Evolutionary conservation across 2,113 vertebrate genomes (phyloP).

Genomic region (Carollia perspicillata): DNA sequence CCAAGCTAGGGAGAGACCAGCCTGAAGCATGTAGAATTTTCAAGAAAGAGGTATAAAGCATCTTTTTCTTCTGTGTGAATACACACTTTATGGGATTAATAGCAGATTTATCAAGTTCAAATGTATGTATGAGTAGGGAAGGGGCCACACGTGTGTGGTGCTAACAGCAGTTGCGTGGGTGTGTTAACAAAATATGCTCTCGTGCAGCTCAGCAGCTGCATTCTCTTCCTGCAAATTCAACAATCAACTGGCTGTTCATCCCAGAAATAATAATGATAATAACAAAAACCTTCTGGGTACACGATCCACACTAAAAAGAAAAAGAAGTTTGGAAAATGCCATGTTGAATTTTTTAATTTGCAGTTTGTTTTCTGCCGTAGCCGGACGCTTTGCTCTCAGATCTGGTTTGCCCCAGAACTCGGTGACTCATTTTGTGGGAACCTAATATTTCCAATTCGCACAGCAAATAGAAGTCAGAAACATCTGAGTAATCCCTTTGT

Average conservation of each 20-base stretch:
- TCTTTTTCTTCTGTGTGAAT: neutral
- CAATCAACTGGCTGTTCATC: neutral
- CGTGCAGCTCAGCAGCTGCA: neutral
- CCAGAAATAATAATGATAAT: neutral
- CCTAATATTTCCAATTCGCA: neutral
- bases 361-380: neutral
- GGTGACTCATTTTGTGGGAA: neutral
- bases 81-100: neutral
- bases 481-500: neutral
- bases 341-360: neutral
- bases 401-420: neutral
- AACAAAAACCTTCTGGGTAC: neutral
- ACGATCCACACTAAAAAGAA: neutral
- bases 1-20: neutral
- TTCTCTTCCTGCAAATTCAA: neutral
- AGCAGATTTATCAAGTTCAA: conserved; percentile 12
- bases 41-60: neutral
- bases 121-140: conserved; percentile 3
- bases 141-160: neutral
- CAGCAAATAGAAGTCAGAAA: neutral
- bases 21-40: neutral
- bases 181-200: neutral
- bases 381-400: neutral
- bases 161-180: neutral
- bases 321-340: neutral